Conservation (phyloP, 2,797 vertebrate genomes). For the Anomalospiza imberbis region DNA sequence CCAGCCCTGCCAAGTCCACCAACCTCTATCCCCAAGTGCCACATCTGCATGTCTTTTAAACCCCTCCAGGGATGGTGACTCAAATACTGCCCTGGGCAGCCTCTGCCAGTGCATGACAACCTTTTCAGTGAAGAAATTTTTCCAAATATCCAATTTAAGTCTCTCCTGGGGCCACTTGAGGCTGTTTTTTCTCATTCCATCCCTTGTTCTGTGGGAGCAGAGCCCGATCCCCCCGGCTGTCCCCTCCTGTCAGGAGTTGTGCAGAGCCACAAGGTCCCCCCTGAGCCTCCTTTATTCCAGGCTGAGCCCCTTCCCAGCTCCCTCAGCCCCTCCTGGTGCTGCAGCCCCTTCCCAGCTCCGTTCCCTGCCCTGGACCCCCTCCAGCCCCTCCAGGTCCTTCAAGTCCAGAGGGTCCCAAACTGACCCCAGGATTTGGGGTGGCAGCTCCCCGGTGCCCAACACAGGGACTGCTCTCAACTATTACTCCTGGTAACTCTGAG, state of each 20-base stretch:
- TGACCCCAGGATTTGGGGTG: not conserved
- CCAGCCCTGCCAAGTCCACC: not conserved
- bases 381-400: not conserved
- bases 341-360: no score
- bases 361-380: accelerated
- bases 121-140: not conserved
- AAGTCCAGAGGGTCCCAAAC: not conserved
- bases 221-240: accelerated
- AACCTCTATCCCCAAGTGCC: not conserved
- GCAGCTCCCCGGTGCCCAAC: not conserved
- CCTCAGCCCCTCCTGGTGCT: accelerated
- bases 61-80: not conserved
- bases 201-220: not conserved
- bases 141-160: not conserved
- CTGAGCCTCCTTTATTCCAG: not conserved
- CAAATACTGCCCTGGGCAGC: not conserved
- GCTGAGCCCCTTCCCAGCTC: not conserved
- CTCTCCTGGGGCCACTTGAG: not conserved
- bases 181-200: not conserved
- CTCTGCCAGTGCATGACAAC: not conserved
- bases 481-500: not conserved
- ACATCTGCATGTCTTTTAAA: not conserved
- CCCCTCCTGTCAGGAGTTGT: not conserved
- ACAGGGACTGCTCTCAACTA: not conserved
- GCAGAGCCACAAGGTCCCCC: not conserved